These are phyloP conservation scores for Mormyrops attenuatus DNA, from an alignment of 2,797 vertebrate species.

Conservation along the genomic window DNA sequence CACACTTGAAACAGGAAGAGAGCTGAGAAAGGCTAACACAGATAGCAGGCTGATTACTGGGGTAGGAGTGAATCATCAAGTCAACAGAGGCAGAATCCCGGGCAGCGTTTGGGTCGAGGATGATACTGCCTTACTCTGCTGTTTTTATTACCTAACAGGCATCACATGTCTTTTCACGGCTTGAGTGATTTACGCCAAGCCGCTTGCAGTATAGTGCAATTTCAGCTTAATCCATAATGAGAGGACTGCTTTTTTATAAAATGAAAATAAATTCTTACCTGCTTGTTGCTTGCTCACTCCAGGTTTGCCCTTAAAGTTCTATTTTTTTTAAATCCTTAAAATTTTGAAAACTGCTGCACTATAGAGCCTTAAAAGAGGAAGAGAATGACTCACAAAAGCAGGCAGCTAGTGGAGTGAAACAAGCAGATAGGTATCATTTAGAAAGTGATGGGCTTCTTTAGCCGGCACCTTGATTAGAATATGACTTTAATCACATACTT, in stretches of 20 bases:
- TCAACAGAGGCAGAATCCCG: not conserved
- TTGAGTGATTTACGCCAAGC: not conserved
- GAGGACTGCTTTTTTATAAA: not conserved
- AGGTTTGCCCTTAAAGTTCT: not conserved
- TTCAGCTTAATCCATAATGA: not conserved
- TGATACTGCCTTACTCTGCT: not conserved
- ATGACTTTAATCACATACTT: not conserved
- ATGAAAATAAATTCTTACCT: not conserved
- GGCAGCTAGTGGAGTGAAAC: not conserved
- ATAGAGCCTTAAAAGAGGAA: not conserved
- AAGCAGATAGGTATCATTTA: not conserved
- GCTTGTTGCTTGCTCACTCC: not conserved
- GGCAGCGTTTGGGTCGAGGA: not conserved
- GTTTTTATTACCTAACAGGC: not conserved
- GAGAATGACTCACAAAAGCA: not conserved
- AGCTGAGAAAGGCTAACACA: not conserved
- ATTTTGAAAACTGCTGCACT: not conserved
- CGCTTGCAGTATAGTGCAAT: not conserved
- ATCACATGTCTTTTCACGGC: not conserved
- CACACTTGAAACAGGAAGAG: slow-evolving; percentile 48
- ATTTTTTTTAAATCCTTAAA: not conserved
- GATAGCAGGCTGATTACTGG: not conserved
- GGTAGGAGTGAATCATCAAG: not conserved
- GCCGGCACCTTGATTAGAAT: not conserved
- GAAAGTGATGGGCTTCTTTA: not conserved